Base-by-base conservation (phyloP, 2,888 invertebrate species). In the Andrena flavipes region DNA sequence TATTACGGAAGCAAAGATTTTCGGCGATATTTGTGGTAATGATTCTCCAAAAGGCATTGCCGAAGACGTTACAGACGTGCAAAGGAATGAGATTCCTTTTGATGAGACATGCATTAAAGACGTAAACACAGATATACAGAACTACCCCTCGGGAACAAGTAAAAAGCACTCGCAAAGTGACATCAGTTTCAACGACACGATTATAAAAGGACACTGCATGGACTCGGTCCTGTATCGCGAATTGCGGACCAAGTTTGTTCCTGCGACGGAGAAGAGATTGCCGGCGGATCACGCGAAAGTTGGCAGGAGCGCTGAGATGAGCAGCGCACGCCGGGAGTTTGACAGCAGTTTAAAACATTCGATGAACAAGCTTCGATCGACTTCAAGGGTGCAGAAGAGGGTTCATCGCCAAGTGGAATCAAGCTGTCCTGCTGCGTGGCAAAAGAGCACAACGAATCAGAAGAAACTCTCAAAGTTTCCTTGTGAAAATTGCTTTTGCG, bases 151-250 rank as follows among this genome's bases (percentile, higher is more conserved):
- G 0, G 59, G 5, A n/a, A 54, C 26, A n/a, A 30, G 3, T 3
- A 64, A 54, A 13, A 80, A 33, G 16, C 20, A 0, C 26, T 80
- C 81, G 5, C 49, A 65, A 48, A 74, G 81, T 13, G 49, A 62
- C 4, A 60, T 42, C 10, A 71, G 51, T 49, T 62, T 75, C n/a
- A 13, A 10, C 16, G 60, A 82, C 33, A 48, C 51, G 4, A 13
- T 65, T 16, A 29, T 49, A 16, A 23, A 65, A 7, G 67, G 63
- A 4, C 60, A 67, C n/a, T 26, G 49, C 63, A 30, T 5, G 13
- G 75, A 82, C 56, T 67, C 82, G 10, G 63, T 49, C n/a, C n/a
- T 82, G 35, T 67, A 75, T 42, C 48, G 60, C 7, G 60, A 82
- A 71, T 30, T 75, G 20, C 30, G 8, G 1, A 48, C 54, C 6